These are phyloP conservation scores for Oceanodroma tethys DNA, from an alignment of 2,113 vertebrate species.

Conservation along the genomic window DNA sequence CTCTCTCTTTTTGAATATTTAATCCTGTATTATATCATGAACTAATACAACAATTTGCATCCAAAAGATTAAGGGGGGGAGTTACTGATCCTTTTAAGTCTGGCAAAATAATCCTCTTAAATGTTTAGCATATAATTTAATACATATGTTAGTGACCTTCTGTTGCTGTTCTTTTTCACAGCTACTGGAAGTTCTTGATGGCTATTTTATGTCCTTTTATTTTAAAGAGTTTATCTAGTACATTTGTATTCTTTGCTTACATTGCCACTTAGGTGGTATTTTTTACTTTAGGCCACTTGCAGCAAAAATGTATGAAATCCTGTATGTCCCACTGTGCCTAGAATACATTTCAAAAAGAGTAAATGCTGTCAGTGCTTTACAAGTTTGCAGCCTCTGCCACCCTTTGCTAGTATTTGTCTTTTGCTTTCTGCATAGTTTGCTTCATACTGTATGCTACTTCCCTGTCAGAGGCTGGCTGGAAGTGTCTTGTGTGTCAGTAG, in stretches of 20 bases:
- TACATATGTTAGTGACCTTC: not conserved
- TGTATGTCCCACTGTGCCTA: not conserved
- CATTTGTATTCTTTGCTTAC: not conserved
- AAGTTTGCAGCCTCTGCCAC: not conserved
- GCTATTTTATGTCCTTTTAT: not conserved
- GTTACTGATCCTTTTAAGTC: not conserved
- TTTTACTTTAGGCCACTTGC: not conserved
- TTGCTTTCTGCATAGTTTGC: not conserved
- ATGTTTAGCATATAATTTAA: not conserved
- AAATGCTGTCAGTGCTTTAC: not conserved
- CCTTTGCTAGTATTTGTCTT: not conserved
- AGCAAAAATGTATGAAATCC: not conserved
- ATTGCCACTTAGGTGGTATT: not conserved
- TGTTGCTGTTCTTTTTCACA: not conserved
- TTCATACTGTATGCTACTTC: not conserved
- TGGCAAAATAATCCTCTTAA: not conserved
- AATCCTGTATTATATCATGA: not conserved
- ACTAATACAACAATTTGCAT: not conserved
- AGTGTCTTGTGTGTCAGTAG: not conserved
- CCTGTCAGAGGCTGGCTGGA: not conserved
- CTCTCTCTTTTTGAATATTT: not conserved
- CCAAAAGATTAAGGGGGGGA: not conserved
- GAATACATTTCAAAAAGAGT: not conserved
- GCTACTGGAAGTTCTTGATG: not conserved
- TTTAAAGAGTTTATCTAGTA: not conserved